Evolutionary conservation across 2,113 vertebrate species (phyloP).

Genomic region (Nesogale talazaci): DNA sequence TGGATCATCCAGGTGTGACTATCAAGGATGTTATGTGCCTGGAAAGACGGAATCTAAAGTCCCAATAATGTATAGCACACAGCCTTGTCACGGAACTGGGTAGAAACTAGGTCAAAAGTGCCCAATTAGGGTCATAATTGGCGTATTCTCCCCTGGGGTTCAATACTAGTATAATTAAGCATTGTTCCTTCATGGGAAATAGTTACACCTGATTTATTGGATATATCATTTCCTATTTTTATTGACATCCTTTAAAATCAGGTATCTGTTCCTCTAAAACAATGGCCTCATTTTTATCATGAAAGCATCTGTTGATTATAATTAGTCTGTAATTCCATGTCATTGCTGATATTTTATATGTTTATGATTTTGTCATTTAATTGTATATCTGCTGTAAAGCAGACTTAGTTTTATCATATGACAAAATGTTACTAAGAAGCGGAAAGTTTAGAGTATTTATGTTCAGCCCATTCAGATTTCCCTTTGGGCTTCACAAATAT

Average conservation of each 20-base stretch:
- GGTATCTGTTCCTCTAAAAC: neutral
- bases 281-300: slow-evolving; percentile 44
- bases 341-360: neutral
- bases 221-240: neutral
- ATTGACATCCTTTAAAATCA: slow-evolving; percentile 20
- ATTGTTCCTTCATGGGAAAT: too few relatives aligned
- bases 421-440: slow-evolving; percentile 52
- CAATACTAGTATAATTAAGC: too few relatives aligned
- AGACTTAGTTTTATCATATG: slow-evolving; percentile 13
- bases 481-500: slow-evolving; percentile 37
- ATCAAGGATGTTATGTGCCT: too few relatives aligned
- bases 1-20: too few relatives aligned
- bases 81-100: too few relatives aligned
- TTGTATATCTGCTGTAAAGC: neutral
- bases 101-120: too few relatives aligned
- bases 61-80: too few relatives aligned
- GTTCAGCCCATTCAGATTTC: slow-evolving; percentile 53
- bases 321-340: neutral
- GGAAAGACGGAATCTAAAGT: too few relatives aligned
- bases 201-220: too few relatives aligned
- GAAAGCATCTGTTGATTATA: neutral
- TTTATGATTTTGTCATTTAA: neutral
- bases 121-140: too few relatives aligned
- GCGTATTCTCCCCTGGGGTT: too few relatives aligned
- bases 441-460: slow-evolving; percentile 14